Evolutionary conservation across 2,888 invertebrate species (phyloP), one percentile per base, ranked within the genome.

Genomic region (Nysson spinosus): DNA sequence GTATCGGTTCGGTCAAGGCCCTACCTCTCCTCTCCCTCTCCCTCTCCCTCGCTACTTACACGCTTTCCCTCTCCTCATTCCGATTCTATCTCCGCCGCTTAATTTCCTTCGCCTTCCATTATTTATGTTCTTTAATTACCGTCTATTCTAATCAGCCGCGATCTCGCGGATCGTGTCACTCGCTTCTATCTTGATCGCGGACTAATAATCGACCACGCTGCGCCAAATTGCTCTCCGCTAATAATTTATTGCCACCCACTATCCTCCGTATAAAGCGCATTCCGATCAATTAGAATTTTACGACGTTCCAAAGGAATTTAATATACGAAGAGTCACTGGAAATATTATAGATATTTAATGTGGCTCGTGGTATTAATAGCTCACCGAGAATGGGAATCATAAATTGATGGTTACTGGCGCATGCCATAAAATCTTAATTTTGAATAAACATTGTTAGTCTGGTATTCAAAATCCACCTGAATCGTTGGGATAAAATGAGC

Each of bases 1-100:
- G 81, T 73, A 78, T 72, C 69, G 65, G 62, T 51, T 64, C 77
- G 79, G 79, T 79, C 79, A 79, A 79, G 79, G 78, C 78, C 67
- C 67, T 67, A 69, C 72, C 69, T 64, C 56, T 58, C 26, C 20
- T n/a, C n/a, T 32, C 51, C 69, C 60, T 64, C 58, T 40, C 34
- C 24, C 61, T 65, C 63, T 69, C 64, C 47, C 35, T 12, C 40
- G 35, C 40, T 24, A n/a, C n/a, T n/a, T 40, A 30, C 55, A 7
- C 51, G 50, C 39, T 49, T 55, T 57, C 42, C 58, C 43, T 55
- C 55, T 39, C 52, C 49, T 56, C 35, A 42, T 46, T 44, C 17
- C 17, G 17, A 32, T 34, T 26, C 47, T 49, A 28, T 9, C 40
- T 24, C 40, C 32, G 30, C n/a, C 17, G 32, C 11, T 24, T 34